Evolutionary conservation across 2,888 invertebrate genomes (phyloP).

Genomic region (Lithophane socia): DNA sequence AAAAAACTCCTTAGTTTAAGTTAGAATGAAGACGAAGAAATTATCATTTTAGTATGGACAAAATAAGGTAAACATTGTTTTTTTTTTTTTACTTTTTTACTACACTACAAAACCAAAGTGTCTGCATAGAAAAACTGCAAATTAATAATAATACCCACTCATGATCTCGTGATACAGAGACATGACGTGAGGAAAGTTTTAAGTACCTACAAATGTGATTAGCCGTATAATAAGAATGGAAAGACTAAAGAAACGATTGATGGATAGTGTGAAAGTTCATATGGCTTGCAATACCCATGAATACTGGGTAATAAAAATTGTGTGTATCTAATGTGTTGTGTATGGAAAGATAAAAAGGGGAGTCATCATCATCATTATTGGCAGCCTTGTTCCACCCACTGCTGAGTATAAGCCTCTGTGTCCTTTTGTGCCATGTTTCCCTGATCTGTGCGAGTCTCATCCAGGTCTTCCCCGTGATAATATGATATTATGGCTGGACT

Average conservation of each 20-base stretch:
- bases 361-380: background rate
- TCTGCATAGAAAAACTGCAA: background rate
- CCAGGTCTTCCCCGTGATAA: background rate
- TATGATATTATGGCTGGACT: background rate
- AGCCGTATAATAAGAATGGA: background rate
- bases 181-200: background rate
- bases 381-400: background rate
- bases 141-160: background rate
- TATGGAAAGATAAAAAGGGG: background rate
- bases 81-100: background rate
- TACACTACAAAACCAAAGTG: background rate
- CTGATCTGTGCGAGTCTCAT: background rate
- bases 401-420: no score
- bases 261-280: no score
- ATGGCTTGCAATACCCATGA: background rate
- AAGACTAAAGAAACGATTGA: background rate
- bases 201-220: background rate
- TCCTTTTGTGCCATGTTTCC: background rate
- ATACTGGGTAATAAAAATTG: no score
- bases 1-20: background rate
- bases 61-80: background rate
- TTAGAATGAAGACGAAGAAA: constrained; percentile 3
- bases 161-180: background rate
- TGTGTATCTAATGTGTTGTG: no score
- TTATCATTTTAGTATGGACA: background rate